Conservation (phyloP, 2,888 invertebrate species). For the Rhingia campestris region DNA sequence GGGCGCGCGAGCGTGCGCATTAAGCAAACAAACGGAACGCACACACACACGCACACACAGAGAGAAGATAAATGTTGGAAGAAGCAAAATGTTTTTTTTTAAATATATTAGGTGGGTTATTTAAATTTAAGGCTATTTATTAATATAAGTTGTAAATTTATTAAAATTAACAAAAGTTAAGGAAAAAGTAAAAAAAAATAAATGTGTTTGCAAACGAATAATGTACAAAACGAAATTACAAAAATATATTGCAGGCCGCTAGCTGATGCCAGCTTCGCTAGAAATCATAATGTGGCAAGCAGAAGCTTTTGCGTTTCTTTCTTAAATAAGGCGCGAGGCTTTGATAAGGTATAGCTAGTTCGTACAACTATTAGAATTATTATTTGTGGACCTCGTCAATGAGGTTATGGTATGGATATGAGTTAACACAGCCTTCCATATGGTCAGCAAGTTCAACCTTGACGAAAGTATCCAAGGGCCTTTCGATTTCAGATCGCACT, state of each 20-base stretch:
- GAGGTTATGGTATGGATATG: no score
- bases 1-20: constrained; percentile 56
- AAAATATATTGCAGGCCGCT: background rate
- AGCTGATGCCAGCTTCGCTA: constrained; percentile 14
- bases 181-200: no score
- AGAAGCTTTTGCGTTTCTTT: no score
- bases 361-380: no score
- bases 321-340: no score
- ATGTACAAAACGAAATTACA: constrained; percentile 1
- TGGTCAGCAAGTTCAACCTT: no score
- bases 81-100: constrained; percentile 47
- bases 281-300: background rate
- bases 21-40: constrained; percentile 38
- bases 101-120: constrained; percentile 24
- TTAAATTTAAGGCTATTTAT: constrained; percentile 3
- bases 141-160: background rate
- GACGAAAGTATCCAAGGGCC: no score
- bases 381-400: no score
- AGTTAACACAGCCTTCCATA: no score
- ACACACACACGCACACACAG: constrained; percentile 34
- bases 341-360: no score
- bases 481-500: no score
- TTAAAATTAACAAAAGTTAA: constrained; percentile 5
- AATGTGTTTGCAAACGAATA: background rate
- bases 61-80: constrained; percentile 32